These are phyloP conservation scores for Pilophorus perplexus DNA, from an alignment of 2,888 invertebrate genomes.

Conservation along the genomic window DNA sequence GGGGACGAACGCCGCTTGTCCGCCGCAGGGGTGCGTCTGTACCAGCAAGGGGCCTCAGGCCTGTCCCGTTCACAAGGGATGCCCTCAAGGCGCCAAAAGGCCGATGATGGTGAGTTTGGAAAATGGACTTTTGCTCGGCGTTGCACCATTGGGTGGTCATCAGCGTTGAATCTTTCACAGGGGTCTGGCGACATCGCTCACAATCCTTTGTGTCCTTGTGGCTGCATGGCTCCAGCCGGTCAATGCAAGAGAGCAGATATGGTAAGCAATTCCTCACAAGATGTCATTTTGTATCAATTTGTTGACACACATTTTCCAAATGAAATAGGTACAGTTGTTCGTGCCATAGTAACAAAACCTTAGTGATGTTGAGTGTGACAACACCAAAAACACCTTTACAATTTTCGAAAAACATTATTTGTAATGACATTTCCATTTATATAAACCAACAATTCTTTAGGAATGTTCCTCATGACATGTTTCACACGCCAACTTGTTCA, in stretches of 20 bases:
- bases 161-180: not conserved
- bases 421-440: too few species aligned
- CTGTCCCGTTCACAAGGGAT: conserved; percentile 1
- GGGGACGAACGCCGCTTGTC: not conserved
- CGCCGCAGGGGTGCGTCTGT: not conserved
- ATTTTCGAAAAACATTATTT: too few species aligned
- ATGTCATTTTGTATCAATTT: too few species aligned
- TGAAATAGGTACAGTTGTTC: too few species aligned
- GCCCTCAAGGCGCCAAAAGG: too few species aligned
- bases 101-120: not conserved
- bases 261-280: not conserved
- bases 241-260: conserved; percentile 19
- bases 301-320: too few species aligned
- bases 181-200: conserved; percentile 3
- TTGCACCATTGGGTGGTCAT: not conserved
- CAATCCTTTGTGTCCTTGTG: not conserved
- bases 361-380: too few species aligned
- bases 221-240: not conserved
- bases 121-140: not conserved
- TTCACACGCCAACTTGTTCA: too few species aligned
- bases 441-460: too few species aligned
- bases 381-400: too few species aligned
- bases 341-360: too few species aligned
- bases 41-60: not conserved
- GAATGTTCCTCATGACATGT: too few species aligned